Evolutionary conservation across 1,140 invertebrate species (phyloP), one percentile per base, ranked within the genome.

Genomic region (Parasteatoda tepidariorum): DNA sequence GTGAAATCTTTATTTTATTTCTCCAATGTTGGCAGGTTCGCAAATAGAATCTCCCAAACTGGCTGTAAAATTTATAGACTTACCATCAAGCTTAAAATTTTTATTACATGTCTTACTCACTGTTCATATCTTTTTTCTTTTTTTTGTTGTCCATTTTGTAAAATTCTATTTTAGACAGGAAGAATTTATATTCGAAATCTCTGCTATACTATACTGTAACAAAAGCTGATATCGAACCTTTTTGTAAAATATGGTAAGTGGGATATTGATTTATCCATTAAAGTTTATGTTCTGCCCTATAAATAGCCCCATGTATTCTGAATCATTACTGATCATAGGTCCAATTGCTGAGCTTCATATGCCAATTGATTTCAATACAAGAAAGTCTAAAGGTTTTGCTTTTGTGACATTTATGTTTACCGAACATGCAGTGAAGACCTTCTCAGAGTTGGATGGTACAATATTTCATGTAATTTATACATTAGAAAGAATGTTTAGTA

Each of bases 161-260:
- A 78, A 34, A 22, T 73, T 62, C 4, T 67, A 22, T 85, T 84
- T 79, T 85, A 89, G 89, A 96, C 97, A 86, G 98, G 98, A 2
- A 92, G 94, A 85, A 94, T 99, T 85, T 99, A 97, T 92, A 91
- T 99, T 13, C 91, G 98, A 85, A 99, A 99, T 91, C 90, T 99
- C 22, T 89, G 96, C 0, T 99, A 98, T n/a, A n/a, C n/a, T n/a
- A n/a, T 88, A 92, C 93, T 1, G 92, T 93, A 4, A 97, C 93
- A 0, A 97, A 99, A 90, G 93, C 95, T 84, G 95, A 98, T 86
- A 87, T 99, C 15, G 93, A 93, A 87, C 89, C 85, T 97, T 0
- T 99, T 99, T 91, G 92, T 93, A 88, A 93, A 94, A 90, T 98
- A 92, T 92, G 97, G 96, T 95, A 90, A 89, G n/a, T n/a, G n/a